Base-by-base conservation (phyloP, 2,888 invertebrate species). In the Protodeltote pygarga region DNA sequence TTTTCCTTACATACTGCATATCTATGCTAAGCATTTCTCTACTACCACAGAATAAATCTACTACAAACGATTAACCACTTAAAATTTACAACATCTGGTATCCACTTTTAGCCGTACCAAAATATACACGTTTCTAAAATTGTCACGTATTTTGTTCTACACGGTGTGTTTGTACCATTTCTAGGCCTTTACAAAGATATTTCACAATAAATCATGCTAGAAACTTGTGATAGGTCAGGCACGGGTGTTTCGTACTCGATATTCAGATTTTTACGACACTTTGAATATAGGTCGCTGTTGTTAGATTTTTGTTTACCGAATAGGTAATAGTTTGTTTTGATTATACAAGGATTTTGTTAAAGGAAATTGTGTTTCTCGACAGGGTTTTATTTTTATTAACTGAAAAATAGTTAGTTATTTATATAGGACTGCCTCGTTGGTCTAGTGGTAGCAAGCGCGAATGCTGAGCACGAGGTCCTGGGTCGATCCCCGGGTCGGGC, bases 151-250 rank as follows among this genome's bases (percentile, higher is more conserved):
- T 31, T 32, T 32, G 19, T 37, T 10, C 27, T 20, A 21, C 25
- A 37, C 34, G 15, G 16, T 13, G 24, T 52, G 33, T 34, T 19
- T 47, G 5, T 11, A 29, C n/a, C 35, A 53, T 24, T 39, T 20
- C 41, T 45, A 58, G 44, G 16, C 40, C 44, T 45, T 57, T 45
- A 25, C 44, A 39, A 41, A 58, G 47, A 29, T 41, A 28, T 46
- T 47, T 32, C 24, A 47, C 27, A 51, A 66, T 59, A 62, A 60
- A 58, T 65, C 54, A 59, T 33, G 24, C 48, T 54, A 48, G 45
- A 48, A 61, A 29, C 34, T 62, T 65, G 51, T 21, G 51, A 59
- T 63, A 65, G 67, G 65, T 65, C 67, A 65, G 64, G 55, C 37
- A 63, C 37, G 34, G 29, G 31, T 25, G 29, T 50, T 46, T 58